Base-by-base conservation (phyloP, 1,140 invertebrate species). In the Drosophila kohkoa region DNA sequence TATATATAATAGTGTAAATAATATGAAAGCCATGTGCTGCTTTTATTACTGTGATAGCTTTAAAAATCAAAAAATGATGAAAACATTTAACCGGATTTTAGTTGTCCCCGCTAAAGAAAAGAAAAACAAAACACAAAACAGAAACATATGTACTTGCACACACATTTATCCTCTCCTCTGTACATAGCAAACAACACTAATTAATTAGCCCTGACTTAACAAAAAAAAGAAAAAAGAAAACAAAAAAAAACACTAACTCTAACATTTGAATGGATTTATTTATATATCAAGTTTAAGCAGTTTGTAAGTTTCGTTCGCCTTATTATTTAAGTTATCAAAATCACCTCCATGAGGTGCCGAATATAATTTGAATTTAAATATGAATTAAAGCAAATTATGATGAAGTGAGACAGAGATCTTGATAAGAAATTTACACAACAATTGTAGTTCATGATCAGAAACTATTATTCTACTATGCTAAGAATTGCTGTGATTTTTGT, bases 21-120 rank as follows among this genome's bases (percentile, higher is more conserved):
- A 72, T 79, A 76, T 70, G 49, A 69, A 78, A 74, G 43, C 78
- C 76, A 65, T 60, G 41, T 58, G 32, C n/a, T 80, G 75, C 67
- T 79, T 81, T 81, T 69, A 76, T 60, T 76, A 79, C 79, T 81
- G 79, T 81, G 79, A 81, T 79, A 81, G 79, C 79, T 79, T 79
- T 76, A 76, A 67, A 69, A 74, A 77, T 48, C 46, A 62, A 68
- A 59, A 38, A 38, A 38, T 8, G 35, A 38, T 10, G 35, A 38
- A 38, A 75, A 75, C 43, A 67, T 75, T 75, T 63, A 60, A 54
- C 59, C 64, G 49, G 41, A 70, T 57, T 74, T 30, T 65, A 62
- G 60, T 64, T 74, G 41, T 51, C 45, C 25, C 35, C 28, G 20
- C 30, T 20, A 16, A 43, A 52, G 15, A 41, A 49, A 11, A 32